These are phyloP conservation scores for Lateolabrax maculatus DNA, from an alignment of 2,797 vertebrate species.

Conservation along the genomic window DNA sequence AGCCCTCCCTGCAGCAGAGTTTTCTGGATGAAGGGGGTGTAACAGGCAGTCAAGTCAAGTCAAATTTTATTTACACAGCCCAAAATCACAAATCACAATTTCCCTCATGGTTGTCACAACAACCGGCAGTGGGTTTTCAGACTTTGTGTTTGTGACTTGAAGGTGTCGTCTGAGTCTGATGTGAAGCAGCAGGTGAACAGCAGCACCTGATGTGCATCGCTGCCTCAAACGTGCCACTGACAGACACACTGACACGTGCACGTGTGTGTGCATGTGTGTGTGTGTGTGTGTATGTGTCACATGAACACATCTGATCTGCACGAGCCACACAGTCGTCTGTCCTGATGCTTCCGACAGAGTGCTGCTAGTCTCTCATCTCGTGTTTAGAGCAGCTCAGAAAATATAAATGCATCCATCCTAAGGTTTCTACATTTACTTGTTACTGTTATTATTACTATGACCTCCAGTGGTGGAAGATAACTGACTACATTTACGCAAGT, in stretches of 20 bases:
- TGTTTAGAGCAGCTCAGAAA: not conserved
- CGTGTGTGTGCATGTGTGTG: not conserved
- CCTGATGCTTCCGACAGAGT: conserved; percentile 19
- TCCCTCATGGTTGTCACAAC: not conserved
- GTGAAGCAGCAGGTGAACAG: conserved; percentile 11
- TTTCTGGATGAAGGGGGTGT: too few relatives aligned
- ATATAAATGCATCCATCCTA: too few relatives aligned
- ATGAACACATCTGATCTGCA: too few relatives aligned
- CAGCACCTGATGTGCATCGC: not conserved
- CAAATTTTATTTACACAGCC: too few relatives aligned
- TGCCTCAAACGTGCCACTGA: conserved; percentile 3
- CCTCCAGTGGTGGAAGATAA: too few relatives aligned
- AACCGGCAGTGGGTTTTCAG: not conserved
- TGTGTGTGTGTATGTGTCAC: conserved; percentile 5
- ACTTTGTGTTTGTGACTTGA: not conserved
- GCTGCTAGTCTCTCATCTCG: too few relatives aligned
- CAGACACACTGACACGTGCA: not conserved
- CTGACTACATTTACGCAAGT: too few relatives aligned
- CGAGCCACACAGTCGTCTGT: not conserved
- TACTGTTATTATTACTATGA: too few relatives aligned
- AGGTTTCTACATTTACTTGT: too few relatives aligned
- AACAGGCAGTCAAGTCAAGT: too few relatives aligned
- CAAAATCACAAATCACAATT: too few relatives aligned
- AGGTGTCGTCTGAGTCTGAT: not conserved
- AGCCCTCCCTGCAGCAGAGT: too few relatives aligned